Evolutionary conservation across 30 jellyfish, hydroid and myxozoan species (phyloP).

Genomic region (Turritopsis dohrnii): DNA sequence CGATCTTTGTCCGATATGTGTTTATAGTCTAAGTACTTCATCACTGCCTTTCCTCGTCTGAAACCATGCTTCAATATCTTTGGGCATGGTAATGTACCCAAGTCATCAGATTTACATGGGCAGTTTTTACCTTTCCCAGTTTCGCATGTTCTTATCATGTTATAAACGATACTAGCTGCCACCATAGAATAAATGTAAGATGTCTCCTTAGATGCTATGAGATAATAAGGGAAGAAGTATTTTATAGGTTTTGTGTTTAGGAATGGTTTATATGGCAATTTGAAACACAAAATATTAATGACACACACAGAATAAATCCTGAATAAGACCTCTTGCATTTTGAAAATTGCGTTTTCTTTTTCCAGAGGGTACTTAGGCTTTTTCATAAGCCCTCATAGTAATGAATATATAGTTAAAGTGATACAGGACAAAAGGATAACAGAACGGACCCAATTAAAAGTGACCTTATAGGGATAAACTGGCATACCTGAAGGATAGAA

Average conservation of each 20-base stretch:
- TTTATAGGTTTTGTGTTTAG: neutral
- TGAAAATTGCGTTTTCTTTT: too few species aligned
- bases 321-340: too few species aligned
- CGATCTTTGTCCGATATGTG: slow-evolving; percentile 35
- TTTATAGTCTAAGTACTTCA: slow-evolving; percentile 44
- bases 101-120: slow-evolving; percentile 47
- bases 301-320: too few species aligned
- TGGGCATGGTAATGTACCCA: slow-evolving; percentile 32
- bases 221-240: neutral
- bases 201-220: slow-evolving; percentile 57
- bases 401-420: too few species aligned
- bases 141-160: slow-evolving; percentile 53
- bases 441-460: too few species aligned
- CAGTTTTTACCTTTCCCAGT: slow-evolving; percentile 61
- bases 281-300: too few species aligned
- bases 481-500: slow-evolving; percentile 40
- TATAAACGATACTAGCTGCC: slow-evolving; percentile 68
- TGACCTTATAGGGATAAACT: too few species aligned
- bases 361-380: too few species aligned
- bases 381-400: too few species aligned
- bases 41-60: slow-evolving; percentile 42
- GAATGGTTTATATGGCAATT: too few species aligned
- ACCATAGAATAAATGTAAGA: slow-evolving; percentile 69
- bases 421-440: too few species aligned
- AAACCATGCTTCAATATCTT: slow-evolving; percentile 51